Conservation (phyloP, 2,797 vertebrate species). For the Amblyraja radiata region DNA sequence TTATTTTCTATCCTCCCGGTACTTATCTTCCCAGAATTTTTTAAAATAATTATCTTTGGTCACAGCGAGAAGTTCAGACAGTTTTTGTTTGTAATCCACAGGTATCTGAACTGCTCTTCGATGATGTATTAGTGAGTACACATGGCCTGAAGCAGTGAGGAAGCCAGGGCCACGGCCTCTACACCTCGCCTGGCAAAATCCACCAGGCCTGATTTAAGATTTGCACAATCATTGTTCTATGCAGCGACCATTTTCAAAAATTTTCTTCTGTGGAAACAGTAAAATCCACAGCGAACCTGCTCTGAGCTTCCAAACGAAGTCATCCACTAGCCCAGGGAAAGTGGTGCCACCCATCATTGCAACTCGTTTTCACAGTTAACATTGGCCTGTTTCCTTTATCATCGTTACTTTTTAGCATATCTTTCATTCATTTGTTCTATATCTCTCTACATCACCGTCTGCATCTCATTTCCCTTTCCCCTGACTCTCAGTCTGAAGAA, state of each 20-base stretch:
- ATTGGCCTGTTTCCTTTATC: no score
- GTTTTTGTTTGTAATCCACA: neutral
- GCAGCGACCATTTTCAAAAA: neutral
- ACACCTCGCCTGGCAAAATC: neutral
- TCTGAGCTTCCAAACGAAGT: neutral
- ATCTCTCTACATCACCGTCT: no score
- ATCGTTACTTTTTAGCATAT: no score
- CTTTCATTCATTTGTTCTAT: no score
- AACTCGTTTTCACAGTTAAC: neutral
- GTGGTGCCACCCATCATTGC: neutral
- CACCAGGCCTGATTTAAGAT: neutral
- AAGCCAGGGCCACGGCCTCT: neutral
- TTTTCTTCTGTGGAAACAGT: no score
- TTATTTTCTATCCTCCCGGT: neutral
- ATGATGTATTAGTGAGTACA: neutral
- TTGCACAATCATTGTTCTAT: neutral
- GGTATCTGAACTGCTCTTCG: neutral
- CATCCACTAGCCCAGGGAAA: neutral
- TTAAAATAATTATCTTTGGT: neutral
- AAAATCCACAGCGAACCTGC: neutral
- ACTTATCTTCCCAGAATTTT: neutral
- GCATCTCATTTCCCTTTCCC: no score
- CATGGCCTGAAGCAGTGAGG: neutral
- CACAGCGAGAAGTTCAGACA: neutral
- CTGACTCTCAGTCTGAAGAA: no score